phyloP scores from a whole-genome alignment of 2,888 invertebrate species.

The Bombylius major region DNA sequence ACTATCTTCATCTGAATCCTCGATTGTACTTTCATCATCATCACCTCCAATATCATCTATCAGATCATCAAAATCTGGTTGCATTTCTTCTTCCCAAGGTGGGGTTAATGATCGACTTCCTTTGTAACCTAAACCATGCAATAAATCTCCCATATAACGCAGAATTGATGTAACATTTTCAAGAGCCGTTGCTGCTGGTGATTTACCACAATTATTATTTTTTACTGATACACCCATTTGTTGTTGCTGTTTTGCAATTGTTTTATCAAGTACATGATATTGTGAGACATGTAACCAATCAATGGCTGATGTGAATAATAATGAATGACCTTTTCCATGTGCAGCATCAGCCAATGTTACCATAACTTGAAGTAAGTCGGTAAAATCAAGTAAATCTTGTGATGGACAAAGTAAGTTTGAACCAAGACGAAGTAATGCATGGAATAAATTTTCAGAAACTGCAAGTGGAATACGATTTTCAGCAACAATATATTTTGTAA shows the following conservation, averaged over 20 bases:
- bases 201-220: conserved; percentile 7
- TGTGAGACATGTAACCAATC: conserved; percentile 69
- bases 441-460: conserved; percentile 44
- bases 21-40: conserved; percentile 85
- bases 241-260: conserved; percentile 16
- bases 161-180: conserved; percentile 75
- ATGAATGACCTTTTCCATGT: conserved; percentile 63
- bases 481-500: conserved; percentile 60
- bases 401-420: conserved; percentile 50
- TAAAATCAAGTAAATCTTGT: conserved; percentile 59
- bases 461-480: conserved; percentile 39
- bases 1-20: conserved; percentile 42
- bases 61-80: conserved; percentile 64
- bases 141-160: conserved; percentile 67
- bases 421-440: conserved; percentile 61
- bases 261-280: conserved; percentile 29
- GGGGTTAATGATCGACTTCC: conserved; percentile 47
- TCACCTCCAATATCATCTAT: conserved; percentile 81
- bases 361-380: conserved; percentile 66
- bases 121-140: conserved; percentile 30
- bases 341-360: conserved; percentile 76
- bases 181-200: conserved; percentile 37
- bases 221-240: conserved; percentile 13
- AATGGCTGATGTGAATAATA: conserved; percentile 64
- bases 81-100: conserved; percentile 69